Evolutionary conservation across 2,113 vertebrate genomes (phyloP), one percentile per base, ranked within the genome.

Genomic region (Progne subis): DNA sequence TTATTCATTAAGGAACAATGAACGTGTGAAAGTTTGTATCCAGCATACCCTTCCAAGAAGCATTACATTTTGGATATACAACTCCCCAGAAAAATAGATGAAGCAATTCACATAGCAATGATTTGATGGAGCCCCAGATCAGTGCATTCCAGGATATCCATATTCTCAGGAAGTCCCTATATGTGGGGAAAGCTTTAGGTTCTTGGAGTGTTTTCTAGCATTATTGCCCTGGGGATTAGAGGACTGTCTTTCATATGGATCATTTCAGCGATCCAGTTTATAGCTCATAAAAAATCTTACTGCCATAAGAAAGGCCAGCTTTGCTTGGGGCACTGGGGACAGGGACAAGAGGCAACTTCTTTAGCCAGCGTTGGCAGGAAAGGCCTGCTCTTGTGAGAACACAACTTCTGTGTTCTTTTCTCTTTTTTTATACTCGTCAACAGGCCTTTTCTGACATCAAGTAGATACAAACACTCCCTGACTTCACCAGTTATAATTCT

Each of bases 1-100:
- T 93, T 88, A 70, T 83, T 91, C 56, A 70, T 18, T 69, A 67
- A 61, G 59, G 79, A 96, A 93, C 90, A 92, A 80, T 14, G 67
- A 79, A 26, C 50, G 21, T 37, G 13, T 86, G 70, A 61, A 95
- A 70, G 34, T 82, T 39, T 74, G 44, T 49, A 37, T 50, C 26
- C 23, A 71, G 31, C 39, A 63, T 43, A 50, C 39, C 37, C 50
- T 87, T 77, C 77, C 57, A 94, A 94, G 74, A 75, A 85, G 43
- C 65, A 72, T 68, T 94, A 67, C 2, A 1, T 46, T 37, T 81
- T 71, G n/a, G 65, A 56, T 75, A 41, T 31, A 55, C 16, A 82
- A 49, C 5, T 18, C 18, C 29, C 44, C 41, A 72, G 81, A 57
- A 89, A 65, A 91, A 47, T 0, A 68, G 34, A 67, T 55, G 1